A percentile compares a stretch with the other conserved stretches of the same genome.
These are phyloP conservation scores for Thunnus albacares DNA, from an alignment of 2,797 vertebrate species.

Conservation along the genomic window DNA sequence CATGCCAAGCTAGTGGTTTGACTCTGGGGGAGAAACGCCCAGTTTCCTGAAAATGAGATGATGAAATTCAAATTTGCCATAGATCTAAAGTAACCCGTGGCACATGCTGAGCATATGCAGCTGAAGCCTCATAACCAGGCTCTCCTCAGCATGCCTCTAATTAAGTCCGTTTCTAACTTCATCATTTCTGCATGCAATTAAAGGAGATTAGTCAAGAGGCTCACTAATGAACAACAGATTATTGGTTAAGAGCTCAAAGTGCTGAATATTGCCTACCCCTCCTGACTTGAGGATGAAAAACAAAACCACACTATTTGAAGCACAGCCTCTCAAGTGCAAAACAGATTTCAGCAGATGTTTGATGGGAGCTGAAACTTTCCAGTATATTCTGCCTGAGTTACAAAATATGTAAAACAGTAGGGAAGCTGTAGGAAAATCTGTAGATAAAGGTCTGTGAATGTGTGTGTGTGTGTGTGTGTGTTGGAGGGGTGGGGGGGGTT, in stretches of 20 bases:
- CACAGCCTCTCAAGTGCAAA: conserved; percentile 72
- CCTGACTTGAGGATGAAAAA: conserved; percentile 70
- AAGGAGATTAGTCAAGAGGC: conserved; percentile 79
- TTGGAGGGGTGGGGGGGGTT: too few species aligned
- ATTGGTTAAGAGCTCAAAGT: conserved; percentile 75
- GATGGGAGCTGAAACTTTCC: conserved; percentile 62
- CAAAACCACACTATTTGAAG: conserved; percentile 66
- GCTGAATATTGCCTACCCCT: conserved; percentile 49
- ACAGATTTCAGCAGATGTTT: conserved; percentile 73
- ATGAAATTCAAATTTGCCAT: conserved; percentile 78
- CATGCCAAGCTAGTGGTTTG: conserved; percentile 82
- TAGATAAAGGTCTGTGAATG: background rate
- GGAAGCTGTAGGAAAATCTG: background rate
- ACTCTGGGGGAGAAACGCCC: conserved; percentile 77
- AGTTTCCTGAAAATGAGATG: conserved; percentile 81
- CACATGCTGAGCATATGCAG: conserved; percentile 82
- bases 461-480: background rate
- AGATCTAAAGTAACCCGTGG: conserved; percentile 71
- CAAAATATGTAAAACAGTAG: background rate
- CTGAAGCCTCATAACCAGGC: conserved; percentile 70
- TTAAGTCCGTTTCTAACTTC: conserved; percentile 82
- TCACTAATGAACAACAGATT: conserved; percentile 87
- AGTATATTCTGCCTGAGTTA: conserved; percentile 33
- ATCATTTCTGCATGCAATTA: conserved; percentile 84
- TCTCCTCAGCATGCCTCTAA: conserved; percentile 82